phyloP scores from a whole-genome alignment of 2,113 vertebrate species.

The Phrynocephalus versicolor region DNA sequence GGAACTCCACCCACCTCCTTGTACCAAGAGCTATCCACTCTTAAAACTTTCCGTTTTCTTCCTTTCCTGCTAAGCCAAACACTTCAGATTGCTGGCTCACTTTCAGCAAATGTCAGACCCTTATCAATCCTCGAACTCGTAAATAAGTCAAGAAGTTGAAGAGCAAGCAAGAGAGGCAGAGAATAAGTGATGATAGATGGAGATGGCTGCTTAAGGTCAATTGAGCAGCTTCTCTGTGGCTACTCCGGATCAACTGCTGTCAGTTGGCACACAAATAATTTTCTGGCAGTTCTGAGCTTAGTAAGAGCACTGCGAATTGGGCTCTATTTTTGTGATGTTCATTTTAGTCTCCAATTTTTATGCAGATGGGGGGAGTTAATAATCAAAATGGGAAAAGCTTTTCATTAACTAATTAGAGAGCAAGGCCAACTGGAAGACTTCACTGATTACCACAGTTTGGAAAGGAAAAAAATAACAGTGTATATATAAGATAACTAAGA shows the following conservation, averaged over 20 bases:
- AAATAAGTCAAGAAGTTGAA: not conserved
- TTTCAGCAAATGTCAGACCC: not conserved
- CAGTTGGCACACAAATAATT: not conserved
- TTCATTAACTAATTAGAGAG: not conserved
- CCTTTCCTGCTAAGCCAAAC: not conserved
- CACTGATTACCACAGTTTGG: not conserved
- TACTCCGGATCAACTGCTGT: constrained; percentile 15
- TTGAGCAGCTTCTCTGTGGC: not conserved
- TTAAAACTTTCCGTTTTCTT: not conserved
- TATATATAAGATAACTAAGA: not conserved
- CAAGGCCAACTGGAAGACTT: not conserved
- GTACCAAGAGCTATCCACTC: not conserved
- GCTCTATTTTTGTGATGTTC: not conserved
- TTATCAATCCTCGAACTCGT: not conserved
- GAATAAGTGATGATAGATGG: not conserved
- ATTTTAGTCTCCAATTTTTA: not conserved
- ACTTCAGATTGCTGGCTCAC: not conserved
- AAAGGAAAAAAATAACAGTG: not conserved
- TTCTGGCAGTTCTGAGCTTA: not conserved
- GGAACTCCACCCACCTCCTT: not conserved
- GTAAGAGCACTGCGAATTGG: not conserved
- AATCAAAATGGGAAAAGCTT: not conserved
- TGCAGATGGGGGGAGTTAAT: not conserved
- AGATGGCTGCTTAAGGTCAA: not conserved
- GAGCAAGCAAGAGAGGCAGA: not conserved